phyloP scores from a whole-genome alignment of 2,797 vertebrate genomes.

The Heterohyrax brucei region DNA sequence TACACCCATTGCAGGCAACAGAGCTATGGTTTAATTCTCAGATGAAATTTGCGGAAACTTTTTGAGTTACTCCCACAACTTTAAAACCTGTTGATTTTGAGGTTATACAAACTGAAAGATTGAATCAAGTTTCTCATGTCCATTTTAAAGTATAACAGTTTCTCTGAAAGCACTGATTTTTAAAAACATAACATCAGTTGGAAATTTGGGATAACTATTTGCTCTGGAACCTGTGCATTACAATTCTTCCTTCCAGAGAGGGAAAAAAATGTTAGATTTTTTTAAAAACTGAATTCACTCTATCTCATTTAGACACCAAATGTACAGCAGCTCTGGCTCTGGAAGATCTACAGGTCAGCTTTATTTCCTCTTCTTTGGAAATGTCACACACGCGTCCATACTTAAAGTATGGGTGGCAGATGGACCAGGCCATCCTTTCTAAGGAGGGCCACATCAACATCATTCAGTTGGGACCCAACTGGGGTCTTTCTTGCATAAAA shows the following conservation, averaged over 20 bases:
- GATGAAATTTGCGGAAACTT: conserved; percentile 40
- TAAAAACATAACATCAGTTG: background rate
- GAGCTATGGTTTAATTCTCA: background rate
- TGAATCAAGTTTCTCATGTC: background rate
- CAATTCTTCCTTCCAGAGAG: conserved; percentile 35
- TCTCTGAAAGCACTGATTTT: conserved; percentile 54
- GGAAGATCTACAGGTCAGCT: no score
- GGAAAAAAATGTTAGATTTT: conserved; percentile 38
- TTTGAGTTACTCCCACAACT: background rate
- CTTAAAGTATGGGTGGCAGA: no score
- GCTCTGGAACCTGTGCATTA: conserved; percentile 19
- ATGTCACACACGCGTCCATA: no score
- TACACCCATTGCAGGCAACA: conserved; percentile 53
- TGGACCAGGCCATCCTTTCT: no score
- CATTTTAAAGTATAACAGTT: conserved; percentile 42
- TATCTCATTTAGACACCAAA: conserved; percentile 49
- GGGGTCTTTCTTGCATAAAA: no score
- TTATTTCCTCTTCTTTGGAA: no score
- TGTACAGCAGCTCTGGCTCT: background rate
- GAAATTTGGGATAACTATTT: conserved; percentile 33
- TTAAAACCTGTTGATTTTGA: conserved; percentile 24
- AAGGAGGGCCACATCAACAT: no score
- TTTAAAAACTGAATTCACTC: conserved; percentile 30
- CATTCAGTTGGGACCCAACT: no score
- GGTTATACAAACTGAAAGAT: conserved; percentile 36